Base-by-base conservation (phyloP, 2,797 vertebrate species). In the Gastrophryne carolinensis region DNA sequence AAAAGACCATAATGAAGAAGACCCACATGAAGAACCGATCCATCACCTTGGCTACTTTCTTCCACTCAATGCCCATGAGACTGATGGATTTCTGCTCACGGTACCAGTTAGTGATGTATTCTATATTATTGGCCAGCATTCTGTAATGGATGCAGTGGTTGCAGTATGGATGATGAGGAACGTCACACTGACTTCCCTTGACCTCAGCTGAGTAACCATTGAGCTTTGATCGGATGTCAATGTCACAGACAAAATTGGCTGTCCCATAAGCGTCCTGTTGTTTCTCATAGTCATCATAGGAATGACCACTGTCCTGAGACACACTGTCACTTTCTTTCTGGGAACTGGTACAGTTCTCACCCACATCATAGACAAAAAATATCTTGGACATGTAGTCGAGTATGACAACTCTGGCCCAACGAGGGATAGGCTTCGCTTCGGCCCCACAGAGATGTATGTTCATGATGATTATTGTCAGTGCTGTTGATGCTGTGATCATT, bases 1-100 rank as follows among this genome's bases (percentile, higher is more conserved):
- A 95, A 82, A 98, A 96, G 60, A 99, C 97, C 97, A 99, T 98
- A 19, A 94, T 61, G 78, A 98, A 99, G 83, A 99, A 99, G 81
- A 98, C 88, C 97, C 97, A 99, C 97, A 99, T 99, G 85, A 99
- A 99, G 86, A 99, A 98, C 3, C 97, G 86, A 82, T 98, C 97
- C 93, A 98, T 98, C 86, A 99, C 97, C 90, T 98, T 98, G 49
- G 97, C 97, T 0, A 99, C 94, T 81, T 98, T 99, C 84, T 98
- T 99, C 97, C 97, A 99, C 61, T 99, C 96, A 0, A 93, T 92
- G 5, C 91, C 94, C 87, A 95, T 98, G 74, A 92, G 90, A 4
- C 88, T 84, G 24, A 94, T 96, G 8, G 93, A 93, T 83, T 88
- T 94, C 82, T 98, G 95, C 82, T 97, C 96, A 21, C 91, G 88